Evolutionary conservation across 2,888 invertebrate genomes (phyloP).

Genomic region (Brachynemurus nebulosus): DNA sequence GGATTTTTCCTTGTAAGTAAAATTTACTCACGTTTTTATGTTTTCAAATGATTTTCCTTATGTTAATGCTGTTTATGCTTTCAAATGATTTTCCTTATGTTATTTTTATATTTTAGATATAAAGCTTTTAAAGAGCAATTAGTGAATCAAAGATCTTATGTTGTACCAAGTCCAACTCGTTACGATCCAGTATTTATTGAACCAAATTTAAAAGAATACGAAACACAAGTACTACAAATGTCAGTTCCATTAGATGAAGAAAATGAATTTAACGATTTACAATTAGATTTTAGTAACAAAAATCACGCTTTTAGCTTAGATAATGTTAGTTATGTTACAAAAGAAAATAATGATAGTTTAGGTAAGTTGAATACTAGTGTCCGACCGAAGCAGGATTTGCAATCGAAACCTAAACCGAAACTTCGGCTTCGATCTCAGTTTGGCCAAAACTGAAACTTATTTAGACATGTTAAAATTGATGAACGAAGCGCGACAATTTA

Average conservation of each 20-base stretch:
- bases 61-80: no score
- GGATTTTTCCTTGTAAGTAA: no score
- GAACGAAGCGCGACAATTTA: no score
- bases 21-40: no score
- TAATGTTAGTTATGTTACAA: conserved; percentile 77
- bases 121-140: conserved; percentile 69
- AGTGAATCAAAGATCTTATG: conserved; percentile 33
- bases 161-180: conserved; percentile 43
- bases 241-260: conserved; percentile 76
- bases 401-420: no score
- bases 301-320: conserved; percentile 80
- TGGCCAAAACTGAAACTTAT: no score
- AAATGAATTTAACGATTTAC: conserved; percentile 62
- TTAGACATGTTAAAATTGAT: no score
- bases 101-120: conserved; percentile 42
- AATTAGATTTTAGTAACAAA: conserved; percentile 73
- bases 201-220: conserved; percentile 83
- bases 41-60: no score
- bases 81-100: no score
- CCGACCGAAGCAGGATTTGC: no score
- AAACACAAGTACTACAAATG: conserved; percentile 89
- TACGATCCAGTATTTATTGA: conserved; percentile 59
- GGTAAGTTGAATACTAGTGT: conserved; percentile 27
- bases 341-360: conserved; percentile 48
- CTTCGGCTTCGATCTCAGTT: no score